These are phyloP conservation scores for Rhynchophorus ferrugineus DNA, from an alignment of 1,140 invertebrate species.

Conservation along the genomic window DNA sequence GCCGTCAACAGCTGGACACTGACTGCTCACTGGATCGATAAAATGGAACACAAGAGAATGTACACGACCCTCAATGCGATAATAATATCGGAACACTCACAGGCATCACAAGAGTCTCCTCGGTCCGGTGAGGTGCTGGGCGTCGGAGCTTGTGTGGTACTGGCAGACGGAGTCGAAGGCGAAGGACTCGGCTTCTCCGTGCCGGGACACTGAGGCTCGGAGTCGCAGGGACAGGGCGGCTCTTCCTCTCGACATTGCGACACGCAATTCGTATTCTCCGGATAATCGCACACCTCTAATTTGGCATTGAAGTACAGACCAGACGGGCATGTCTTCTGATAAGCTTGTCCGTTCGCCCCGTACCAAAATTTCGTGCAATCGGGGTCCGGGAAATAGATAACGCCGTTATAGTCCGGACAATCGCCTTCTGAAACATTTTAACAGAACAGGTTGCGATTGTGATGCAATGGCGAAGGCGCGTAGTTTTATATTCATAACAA, in stretches of 20 bases:
- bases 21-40: background rate
- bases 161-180: too few species aligned
- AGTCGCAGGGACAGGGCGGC: background rate
- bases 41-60: background rate
- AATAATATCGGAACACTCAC: background rate
- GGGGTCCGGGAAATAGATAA: conserved; percentile 18
- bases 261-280: conserved; percentile 17
- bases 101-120: too few species aligned
- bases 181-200: too few species aligned
- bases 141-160: too few species aligned
- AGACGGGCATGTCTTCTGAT: conserved; percentile 43
- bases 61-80: background rate
- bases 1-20: conserved; percentile 22
- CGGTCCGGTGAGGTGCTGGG: too few species aligned
- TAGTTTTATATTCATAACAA: too few species aligned
- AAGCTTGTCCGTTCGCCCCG: conserved; percentile 45
- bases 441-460: too few species aligned
- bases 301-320: conserved; percentile 47
- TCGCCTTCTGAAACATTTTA: conserved; percentile 19
- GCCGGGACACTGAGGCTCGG: too few species aligned
- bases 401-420: conserved; percentile 13
- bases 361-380: conserved; percentile 52
- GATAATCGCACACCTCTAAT: conserved; percentile 49
- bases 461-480: too few species aligned
- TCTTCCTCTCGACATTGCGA: conserved; percentile 1